A percentile compares a stretch with the other conserved stretches of the same genome.
Evolutionary conservation across 2,797 vertebrate genomes (phyloP).

Genomic region (Hydrolagus colliei): DNA sequence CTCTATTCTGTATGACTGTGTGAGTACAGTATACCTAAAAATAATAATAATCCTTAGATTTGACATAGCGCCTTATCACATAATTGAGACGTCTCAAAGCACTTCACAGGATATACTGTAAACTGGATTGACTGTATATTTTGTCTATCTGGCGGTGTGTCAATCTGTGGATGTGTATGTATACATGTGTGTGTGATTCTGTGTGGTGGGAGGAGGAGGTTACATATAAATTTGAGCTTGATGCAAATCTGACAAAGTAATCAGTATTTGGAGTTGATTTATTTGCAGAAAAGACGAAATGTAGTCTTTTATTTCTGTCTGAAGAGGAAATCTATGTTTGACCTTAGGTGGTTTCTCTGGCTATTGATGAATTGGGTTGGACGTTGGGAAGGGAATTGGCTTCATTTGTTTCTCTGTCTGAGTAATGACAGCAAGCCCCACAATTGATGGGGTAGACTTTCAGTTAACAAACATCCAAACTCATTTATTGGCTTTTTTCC

Average conservation of each 20-base stretch:
- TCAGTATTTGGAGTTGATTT: constrained; percentile 28
- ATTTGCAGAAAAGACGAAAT: constrained; percentile 22
- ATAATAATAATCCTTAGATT: too few relatives aligned
- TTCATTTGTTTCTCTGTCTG: constrained; percentile 71
- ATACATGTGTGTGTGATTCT: too few relatives aligned
- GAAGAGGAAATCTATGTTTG: constrained; percentile 59
- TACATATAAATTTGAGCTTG: neutral
- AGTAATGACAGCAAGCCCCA: constrained; percentile 64
- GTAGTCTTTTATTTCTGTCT: constrained; percentile 46
- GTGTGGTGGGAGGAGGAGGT: constrained; percentile 36
- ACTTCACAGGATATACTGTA: too few relatives aligned
- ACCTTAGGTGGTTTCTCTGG: constrained; percentile 56
- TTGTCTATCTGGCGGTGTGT: too few relatives aligned
- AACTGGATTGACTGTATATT: too few relatives aligned
- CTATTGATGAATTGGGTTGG: constrained; percentile 71
- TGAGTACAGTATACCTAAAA: too few relatives aligned
- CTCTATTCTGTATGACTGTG: too few relatives aligned
- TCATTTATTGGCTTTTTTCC: constrained; percentile 55
- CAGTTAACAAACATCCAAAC: constrained; percentile 60
- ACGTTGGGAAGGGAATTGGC: constrained; percentile 69
- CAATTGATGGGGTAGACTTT: constrained; percentile 60
- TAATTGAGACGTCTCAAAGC: too few relatives aligned
- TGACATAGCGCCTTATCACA: too few relatives aligned
- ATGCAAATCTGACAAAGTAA: neutral
- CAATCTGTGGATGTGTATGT: too few relatives aligned